Evolutionary conservation across 2,888 invertebrate species (phyloP).

Genomic region (Eueremaeus valkanovi): DNA sequence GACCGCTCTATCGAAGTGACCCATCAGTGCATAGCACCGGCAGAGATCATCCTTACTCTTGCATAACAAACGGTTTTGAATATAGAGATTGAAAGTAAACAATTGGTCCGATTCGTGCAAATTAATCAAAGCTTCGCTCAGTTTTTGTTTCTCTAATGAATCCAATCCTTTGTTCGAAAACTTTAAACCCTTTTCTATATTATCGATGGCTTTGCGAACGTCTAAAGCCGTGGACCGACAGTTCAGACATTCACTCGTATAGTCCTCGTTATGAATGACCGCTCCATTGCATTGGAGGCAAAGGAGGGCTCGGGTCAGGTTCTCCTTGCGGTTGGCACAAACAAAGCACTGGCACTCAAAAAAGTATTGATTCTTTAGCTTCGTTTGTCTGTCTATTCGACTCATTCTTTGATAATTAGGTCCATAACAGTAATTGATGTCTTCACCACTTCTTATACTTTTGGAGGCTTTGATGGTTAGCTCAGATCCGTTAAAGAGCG

Average conservation of each 20-base stretch:
- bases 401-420: slow-evolving; percentile 66
- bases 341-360: slow-evolving; percentile 72
- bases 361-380: slow-evolving; percentile 67
- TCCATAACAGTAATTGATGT: slow-evolving; percentile 52
- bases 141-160: slow-evolving; percentile 16
- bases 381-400: slow-evolving; percentile 60
- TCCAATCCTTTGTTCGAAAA: not conserved
- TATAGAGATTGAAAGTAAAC: slow-evolving; percentile 17
- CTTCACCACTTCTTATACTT: slow-evolving; percentile 33
- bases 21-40: slow-evolving; percentile 39
- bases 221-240: slow-evolving; percentile 19
- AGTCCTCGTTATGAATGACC: slow-evolving; percentile 35
- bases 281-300: slow-evolving; percentile 40
- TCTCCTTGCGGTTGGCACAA: slow-evolving; percentile 55
- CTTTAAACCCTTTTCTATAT: not conserved
- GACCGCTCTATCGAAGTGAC: slow-evolving; percentile 38
- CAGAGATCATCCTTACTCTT: slow-evolving; percentile 30
- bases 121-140: slow-evolving; percentile 27
- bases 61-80: slow-evolving; percentile 18
- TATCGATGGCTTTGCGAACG: slow-evolving; percentile 20
- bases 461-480: slow-evolving; percentile 23
- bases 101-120: slow-evolving; percentile 26
- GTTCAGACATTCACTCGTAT: slow-evolving; percentile 20
- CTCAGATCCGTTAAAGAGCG: slow-evolving; percentile 55
- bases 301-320: slow-evolving; percentile 16